Evolutionary conservation across 1,140 invertebrate species (phyloP).

Genomic region (Yoshiicerus persimilis): DNA sequence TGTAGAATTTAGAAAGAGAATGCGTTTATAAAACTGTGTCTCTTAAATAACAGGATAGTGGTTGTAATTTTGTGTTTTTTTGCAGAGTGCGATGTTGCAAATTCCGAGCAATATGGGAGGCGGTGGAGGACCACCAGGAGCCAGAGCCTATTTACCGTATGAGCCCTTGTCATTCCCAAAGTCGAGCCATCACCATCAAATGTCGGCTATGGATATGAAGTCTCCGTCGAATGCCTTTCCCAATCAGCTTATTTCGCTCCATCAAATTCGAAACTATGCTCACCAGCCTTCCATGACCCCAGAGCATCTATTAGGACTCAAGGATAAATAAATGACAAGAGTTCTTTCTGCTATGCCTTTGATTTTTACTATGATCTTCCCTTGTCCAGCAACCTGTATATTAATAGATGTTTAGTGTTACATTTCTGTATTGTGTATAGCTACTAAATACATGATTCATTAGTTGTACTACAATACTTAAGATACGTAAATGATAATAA

Average conservation of each 20-base stretch:
- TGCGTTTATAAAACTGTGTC: not conserved
- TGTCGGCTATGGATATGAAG: slow-evolving; percentile 57
- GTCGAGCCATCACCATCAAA: slow-evolving; percentile 50
- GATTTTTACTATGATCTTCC: slow-evolving; percentile 5
- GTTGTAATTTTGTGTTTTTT: not conserved
- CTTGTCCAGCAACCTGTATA: slow-evolving; percentile 18
- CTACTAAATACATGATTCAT: not conserved
- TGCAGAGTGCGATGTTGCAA: slow-evolving; percentile 48
- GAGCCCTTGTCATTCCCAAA: slow-evolving; percentile 83
- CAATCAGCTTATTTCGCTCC: slow-evolving; percentile 91
- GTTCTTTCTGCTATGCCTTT: slow-evolving; percentile 22
- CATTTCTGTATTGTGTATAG: not conserved
- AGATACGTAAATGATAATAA: not conserved
- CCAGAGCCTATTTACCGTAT: slow-evolving; percentile 77
- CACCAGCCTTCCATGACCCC: slow-evolving; percentile 74
- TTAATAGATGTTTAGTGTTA: not conserved
- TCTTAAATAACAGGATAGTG: not conserved
- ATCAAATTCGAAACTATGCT: slow-evolving; percentile 95
- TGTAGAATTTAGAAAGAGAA: not conserved
- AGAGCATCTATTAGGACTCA: slow-evolving; percentile 60
- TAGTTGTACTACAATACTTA: not conserved
- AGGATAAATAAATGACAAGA: slow-evolving; percentile 56
- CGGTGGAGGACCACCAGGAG: slow-evolving; percentile 32
- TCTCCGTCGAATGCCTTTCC: slow-evolving; percentile 69
- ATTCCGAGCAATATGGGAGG: slow-evolving; percentile 46